Evolutionary conservation across 2,797 vertebrate genomes (phyloP), one percentile per base, ranked within the genome.

Genomic region (Hyperoplus immaculatus): DNA sequence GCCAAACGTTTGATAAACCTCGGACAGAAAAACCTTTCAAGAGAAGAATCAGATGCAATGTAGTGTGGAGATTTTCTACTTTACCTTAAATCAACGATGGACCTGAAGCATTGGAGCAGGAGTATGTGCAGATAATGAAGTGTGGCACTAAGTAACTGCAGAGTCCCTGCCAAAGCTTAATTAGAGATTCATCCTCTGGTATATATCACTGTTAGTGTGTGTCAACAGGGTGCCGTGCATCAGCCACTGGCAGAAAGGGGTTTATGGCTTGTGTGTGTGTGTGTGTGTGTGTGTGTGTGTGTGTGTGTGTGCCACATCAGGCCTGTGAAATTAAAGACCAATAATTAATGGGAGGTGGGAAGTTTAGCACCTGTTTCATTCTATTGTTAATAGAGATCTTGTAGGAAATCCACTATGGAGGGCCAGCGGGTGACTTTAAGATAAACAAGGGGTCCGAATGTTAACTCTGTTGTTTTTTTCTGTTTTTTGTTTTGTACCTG

Each of bases 191-290:
- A 97, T 97, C 95, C 92, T 90, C 88, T 93, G 91, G 87, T 94
- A 96, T 97, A 97, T 96, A 97, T 97, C 96, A 97, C 95, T 92
- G 95, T 97, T 96, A 97, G 95, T 96, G 95, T 94, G 95, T 96
- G 96, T 96, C 96, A 96, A 94, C 94, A 94, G 95, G 95, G 95
- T 92, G 95, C 94, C 92, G 93, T 96, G 95, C 94, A 96, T 97
- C 95, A 96, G 88, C 85, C 91, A 88, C 92, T 94, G 93, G 88
- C 90, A 93, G 87, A 91, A 93, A 89, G 92, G 92, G 93, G 94
- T 95, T 95, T 96, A 96, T 95, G 94, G 94, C 92, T 93, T 93
- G 91, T 88, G 70, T 63, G 16, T 93, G 94, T 72, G 50, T 77
- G 66, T 73, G 51, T 42, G 62, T 53, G 38, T 53, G 38, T 61